Conservation (phyloP, 2,888 invertebrate genomes). For the Orthonychiurus folsomi region DNA sequence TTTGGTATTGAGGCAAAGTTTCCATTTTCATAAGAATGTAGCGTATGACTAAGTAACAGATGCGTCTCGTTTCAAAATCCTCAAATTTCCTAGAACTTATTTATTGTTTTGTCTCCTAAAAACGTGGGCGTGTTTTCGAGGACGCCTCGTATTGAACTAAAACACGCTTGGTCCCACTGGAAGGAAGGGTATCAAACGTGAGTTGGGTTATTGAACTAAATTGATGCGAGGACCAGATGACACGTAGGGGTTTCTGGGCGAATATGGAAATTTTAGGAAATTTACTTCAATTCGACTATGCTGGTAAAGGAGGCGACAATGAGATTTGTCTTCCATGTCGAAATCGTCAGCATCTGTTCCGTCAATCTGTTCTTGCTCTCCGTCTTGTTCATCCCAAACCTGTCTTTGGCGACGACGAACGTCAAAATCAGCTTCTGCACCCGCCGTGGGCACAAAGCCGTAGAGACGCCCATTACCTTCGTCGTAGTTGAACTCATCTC, state of each 20-base stretch:
- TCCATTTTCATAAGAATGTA: no score
- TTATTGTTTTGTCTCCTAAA: no score
- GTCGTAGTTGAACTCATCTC: neutral
- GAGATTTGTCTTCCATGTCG: constrained; percentile 42
- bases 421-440: neutral
- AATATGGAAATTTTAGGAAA: neutral
- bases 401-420: neutral
- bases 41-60: no score
- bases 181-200: neutral
- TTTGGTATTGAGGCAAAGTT: no score
- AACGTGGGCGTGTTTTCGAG: no score
- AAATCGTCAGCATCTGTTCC: constrained; percentile 32
- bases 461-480: neutral
- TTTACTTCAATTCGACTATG: constrained; percentile 77
- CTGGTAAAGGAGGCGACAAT: constrained; percentile 76
- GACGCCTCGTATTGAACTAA: no score
- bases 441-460: neutral
- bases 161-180: neutral
- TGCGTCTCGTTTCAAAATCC: no score
- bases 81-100: no score
- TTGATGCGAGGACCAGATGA: neutral
- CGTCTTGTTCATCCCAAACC: constrained; percentile 12
- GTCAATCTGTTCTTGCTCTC: constrained; percentile 21
- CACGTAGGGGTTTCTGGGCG: neutral
- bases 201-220: neutral